Base-by-base conservation (phyloP, 2,888 invertebrate species). In the Mythimna ferrago region DNA sequence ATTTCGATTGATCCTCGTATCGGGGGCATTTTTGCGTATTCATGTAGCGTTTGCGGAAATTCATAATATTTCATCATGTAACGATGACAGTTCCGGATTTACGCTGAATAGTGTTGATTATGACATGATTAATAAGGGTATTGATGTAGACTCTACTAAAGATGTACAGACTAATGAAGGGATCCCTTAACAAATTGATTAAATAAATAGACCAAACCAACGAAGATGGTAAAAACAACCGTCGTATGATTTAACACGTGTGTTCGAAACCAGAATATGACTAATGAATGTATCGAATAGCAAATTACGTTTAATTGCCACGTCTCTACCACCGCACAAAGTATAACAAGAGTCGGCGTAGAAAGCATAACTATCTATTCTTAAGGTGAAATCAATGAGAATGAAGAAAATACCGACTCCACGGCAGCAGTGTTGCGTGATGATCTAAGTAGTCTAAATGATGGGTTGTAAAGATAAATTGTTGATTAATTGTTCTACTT, bases 11-110 rank as follows among this genome's bases (percentile, higher is more conserved):
- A 91, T 88, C 66, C 62, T 19, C 84, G 87, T 90, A 89, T 89
- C 92, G 88, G 92, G 95, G 95, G 93, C 91, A 93, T 91, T 94
- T 93, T 90, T 92, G 92, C 95, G 91, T 91, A 93, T 91, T 95
- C 95, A 95, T 88, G 87, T 84, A 80, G 83, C 86, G 82, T 84
- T 81, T 83, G 84, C 84, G 76, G 86, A 82, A 87, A 87, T 86
- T 82, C 70, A 86, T 84, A 82, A 90, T 92, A 90, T 89, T 90
- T 92, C 88, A 92, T 93, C 83, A 76, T 72, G 77, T 85, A 91
- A 92, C 88, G 87, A 90, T 89, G 90, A 90, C 91, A 91, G 88
- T 83, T 86, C 77, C 76, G 86, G 81, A 89, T 89, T 88, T 86
- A 78, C 63, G 63, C 66, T 84, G 73, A 89, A 89, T 87, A 73